phyloP scores from a whole-genome alignment of 23 tunicate genomes.

The Trididemnum clinides region DNA sequence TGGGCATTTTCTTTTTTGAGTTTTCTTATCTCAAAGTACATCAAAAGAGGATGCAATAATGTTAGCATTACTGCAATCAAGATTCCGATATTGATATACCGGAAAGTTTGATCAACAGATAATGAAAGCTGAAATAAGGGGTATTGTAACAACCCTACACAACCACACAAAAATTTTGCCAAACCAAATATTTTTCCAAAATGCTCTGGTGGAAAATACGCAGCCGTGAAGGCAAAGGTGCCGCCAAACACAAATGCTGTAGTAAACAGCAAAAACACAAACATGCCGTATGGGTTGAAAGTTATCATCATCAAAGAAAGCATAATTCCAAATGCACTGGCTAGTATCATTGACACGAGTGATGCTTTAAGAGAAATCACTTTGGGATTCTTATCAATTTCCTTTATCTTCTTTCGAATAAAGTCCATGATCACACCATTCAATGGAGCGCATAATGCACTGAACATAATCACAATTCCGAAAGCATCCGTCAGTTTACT shows the following conservation, averaged over 20 bases:
- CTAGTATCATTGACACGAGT: neutral
- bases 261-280: constrained; percentile 7
- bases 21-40: neutral
- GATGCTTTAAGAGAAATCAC: neutral
- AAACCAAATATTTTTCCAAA: constrained; percentile 31
- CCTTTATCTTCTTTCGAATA: neutral
- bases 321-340: neutral
- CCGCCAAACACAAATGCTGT: constrained; percentile 14
- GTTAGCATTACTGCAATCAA: neutral
- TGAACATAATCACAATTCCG: constrained; percentile 3
- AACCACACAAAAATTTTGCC: neutral
- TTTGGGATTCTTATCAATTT: neutral
- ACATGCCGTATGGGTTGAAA: neutral
- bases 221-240: neutral
- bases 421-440: constrained; percentile 17
- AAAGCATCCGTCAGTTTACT: neutral
- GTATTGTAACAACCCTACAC: constrained; percentile 5
- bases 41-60: constrained; percentile 17
- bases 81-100: neutral
- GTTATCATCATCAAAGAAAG: neutral
- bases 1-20: no score
- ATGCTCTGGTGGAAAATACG: constrained; percentile 9
- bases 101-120: constrained; percentile 17
- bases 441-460: constrained; percentile 10
- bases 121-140: constrained; percentile 4